phyloP scores from a whole-genome alignment of 2,888 invertebrate species.

The Drosophila falleni region DNA sequence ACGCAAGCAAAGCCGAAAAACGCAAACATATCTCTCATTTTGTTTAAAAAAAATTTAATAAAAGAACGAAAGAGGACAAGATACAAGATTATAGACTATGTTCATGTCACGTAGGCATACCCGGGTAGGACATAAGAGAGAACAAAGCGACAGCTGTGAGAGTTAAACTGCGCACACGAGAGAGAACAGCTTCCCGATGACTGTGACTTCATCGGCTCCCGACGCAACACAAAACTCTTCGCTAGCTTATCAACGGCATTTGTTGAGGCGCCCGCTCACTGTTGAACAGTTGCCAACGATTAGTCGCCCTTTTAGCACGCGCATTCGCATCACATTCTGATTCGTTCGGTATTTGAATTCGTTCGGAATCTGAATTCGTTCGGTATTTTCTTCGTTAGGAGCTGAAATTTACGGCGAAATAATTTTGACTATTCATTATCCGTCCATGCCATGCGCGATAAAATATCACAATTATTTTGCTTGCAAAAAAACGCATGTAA shows the following conservation, averaged over 20 bases:
- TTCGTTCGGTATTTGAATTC: not conserved
- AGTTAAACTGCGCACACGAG: not conserved
- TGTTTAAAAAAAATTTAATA: not conserved
- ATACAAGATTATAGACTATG: not conserved
- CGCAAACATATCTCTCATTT: not conserved
- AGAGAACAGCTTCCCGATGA: not conserved
- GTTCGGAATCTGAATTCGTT: conserved; percentile 14
- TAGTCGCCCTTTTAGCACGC: conserved; percentile 70
- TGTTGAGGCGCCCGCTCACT: conserved; percentile 42
- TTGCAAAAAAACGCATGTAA: conserved; percentile 86
- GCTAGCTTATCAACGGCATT: conserved; percentile 48
- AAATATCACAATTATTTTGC: conserved; percentile 86
- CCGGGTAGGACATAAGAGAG: not conserved
- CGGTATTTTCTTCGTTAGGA: conserved; percentile 63
- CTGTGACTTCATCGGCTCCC: conserved; percentile 18
- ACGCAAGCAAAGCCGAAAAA: not conserved
- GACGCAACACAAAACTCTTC: conserved; percentile 10
- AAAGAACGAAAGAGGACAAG: not conserved
- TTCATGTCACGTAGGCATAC: not conserved
- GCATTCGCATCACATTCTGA: conserved; percentile 11
- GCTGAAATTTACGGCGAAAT: conserved; percentile 83
- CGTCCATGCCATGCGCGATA: conserved; percentile 86
- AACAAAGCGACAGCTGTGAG: not conserved
- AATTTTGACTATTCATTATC: conserved; percentile 83
- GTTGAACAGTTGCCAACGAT: conserved; percentile 73